Evolutionary conservation across 2,113 vertebrate species (phyloP).

Genomic region (Cavia aperea): DNA sequence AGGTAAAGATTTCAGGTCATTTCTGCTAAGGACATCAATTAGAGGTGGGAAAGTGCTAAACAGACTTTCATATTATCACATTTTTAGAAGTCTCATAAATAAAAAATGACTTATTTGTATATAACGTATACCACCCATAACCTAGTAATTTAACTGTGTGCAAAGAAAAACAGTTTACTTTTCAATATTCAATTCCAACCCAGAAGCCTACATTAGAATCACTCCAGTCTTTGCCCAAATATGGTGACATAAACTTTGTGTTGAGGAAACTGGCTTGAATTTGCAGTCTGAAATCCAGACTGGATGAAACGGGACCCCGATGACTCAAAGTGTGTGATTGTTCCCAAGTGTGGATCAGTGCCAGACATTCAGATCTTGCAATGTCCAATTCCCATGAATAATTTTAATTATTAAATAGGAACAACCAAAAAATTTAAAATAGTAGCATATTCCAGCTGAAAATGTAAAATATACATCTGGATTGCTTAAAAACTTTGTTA

Average conservation of each 20-base stretch:
- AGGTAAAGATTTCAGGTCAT: background rate
- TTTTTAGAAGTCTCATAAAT: background rate
- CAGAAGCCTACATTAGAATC: conserved; percentile 5
- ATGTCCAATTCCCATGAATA: conserved; percentile 22
- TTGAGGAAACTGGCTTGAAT: conserved; percentile 37
- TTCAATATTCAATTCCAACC: background rate
- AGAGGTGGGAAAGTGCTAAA: background rate
- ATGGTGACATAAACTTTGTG: background rate
- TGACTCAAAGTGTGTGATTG: conserved; percentile 41
- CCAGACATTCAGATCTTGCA: conserved; percentile 38
- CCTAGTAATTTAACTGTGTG: background rate
- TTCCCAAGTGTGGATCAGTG: conserved; percentile 47
- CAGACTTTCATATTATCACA: background rate
- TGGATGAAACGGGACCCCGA: conserved; percentile 50
- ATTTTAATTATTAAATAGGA: conserved; percentile 49
- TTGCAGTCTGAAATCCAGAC: conserved; percentile 55
- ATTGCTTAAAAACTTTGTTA: background rate
- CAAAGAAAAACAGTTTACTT: background rate
- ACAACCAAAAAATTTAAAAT: conserved; percentile 14
- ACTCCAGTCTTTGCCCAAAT: conserved; percentile 20
- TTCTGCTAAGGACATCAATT: background rate
- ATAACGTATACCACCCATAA: background rate
- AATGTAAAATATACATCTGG: background rate
- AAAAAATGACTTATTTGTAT: conserved; percentile 16
- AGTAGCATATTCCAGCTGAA: conserved; percentile 36